These are phyloP conservation scores for Tricholaema leucomelas DNA, from an alignment of 2,113 vertebrate genomes.

Conservation along the genomic window DNA sequence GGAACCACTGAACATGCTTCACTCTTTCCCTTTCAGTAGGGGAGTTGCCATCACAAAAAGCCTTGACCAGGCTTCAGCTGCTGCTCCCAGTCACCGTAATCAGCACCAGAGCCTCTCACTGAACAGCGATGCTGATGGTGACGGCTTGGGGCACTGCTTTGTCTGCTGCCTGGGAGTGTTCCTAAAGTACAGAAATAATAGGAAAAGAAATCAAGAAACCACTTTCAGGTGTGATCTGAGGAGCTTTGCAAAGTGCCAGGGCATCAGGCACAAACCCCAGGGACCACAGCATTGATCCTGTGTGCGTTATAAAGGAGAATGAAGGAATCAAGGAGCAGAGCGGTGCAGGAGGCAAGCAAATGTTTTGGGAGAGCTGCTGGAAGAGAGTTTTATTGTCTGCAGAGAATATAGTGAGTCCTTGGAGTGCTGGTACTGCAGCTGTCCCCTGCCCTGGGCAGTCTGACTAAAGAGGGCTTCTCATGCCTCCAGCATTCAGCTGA, in stretches of 20 bases:
- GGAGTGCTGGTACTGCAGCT: rapidly evolving
- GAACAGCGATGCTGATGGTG: not conserved
- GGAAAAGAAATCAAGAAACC: not conserved
- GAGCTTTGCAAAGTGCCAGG: not conserved
- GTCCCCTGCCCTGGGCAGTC: not conserved
- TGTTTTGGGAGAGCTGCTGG: not conserved
- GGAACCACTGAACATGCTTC: not conserved
- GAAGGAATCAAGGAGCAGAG: not conserved
- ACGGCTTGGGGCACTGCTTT: not conserved
- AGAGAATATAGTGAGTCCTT: not conserved
- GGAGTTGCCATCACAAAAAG: not conserved
- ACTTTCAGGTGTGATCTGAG: not conserved
- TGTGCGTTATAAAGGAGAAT: not conserved
- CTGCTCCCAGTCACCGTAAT: not conserved
- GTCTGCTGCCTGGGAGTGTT: not conserved
- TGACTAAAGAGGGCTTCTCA: not conserved
- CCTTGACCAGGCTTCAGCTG: not conserved
- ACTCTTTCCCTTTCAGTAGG: not conserved
- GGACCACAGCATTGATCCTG: not conserved
- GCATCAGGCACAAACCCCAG: not conserved
- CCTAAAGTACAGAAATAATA: not conserved
- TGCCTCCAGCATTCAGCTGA: not conserved
- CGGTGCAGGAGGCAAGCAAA: not conserved
- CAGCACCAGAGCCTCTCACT: not conserved
- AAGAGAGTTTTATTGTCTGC: not conserved